Percentiles rank a stretch among this genome's conserved stretches.
These are phyloP conservation scores for Rhynchonycteris naso DNA, from an alignment of 2,797 vertebrate genomes.

Conservation along the genomic window DNA sequence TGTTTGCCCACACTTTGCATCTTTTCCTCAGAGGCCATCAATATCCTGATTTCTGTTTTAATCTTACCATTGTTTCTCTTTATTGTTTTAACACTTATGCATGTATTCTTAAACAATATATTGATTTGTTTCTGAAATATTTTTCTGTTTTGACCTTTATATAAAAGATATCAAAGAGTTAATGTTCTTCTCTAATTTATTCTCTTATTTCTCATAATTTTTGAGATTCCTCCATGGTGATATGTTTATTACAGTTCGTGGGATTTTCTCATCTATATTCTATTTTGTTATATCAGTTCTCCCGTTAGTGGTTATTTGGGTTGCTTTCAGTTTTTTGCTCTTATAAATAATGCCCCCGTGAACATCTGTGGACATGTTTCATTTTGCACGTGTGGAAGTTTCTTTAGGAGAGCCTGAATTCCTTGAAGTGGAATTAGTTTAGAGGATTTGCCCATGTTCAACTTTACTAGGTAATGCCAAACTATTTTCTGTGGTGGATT, in stretches of 20 bases:
- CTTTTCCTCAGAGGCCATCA: background rate
- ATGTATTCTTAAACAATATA: background rate
- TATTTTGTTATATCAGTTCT: background rate
- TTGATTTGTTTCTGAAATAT: background rate
- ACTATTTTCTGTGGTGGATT: background rate
- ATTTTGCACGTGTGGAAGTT: background rate
- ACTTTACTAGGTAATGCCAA: background rate
- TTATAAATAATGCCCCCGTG: background rate
- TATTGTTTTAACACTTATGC: background rate
- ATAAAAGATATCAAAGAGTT: background rate
- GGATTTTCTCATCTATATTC: background rate
- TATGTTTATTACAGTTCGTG: background rate
- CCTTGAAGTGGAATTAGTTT: background rate
- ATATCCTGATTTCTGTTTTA: background rate
- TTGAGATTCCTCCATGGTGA: background rate
- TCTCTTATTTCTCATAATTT: conserved; percentile 32
- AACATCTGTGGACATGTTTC: background rate
- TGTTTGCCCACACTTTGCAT: background rate
- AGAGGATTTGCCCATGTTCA: background rate
- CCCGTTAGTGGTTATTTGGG: background rate
- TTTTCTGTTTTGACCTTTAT: conserved; percentile 27
- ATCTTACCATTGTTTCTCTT: background rate
- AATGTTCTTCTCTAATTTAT: background rate
- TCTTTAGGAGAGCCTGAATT: background rate
- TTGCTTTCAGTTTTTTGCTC: background rate